Evolutionary conservation across 2,888 invertebrate species (phyloP).

Genomic region (Timema podura): DNA sequence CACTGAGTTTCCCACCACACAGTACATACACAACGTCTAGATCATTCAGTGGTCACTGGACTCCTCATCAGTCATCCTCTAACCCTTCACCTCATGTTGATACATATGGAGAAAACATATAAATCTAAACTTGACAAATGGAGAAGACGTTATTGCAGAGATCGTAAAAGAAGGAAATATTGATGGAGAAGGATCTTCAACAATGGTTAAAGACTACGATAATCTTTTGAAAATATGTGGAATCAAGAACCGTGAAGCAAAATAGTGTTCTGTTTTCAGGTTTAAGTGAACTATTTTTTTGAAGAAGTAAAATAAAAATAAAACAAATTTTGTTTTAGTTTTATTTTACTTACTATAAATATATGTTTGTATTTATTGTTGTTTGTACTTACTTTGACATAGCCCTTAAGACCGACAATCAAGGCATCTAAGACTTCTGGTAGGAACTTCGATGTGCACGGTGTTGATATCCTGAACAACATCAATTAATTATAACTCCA

Average conservation of each 20-base stretch:
- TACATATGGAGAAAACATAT: not conserved
- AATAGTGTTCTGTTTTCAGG: not conserved
- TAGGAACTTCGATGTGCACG: constrained; percentile 4
- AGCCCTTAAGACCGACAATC: not conserved
- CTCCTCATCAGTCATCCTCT: not conserved
- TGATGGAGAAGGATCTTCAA: not conserved
- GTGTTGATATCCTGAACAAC: not conserved
- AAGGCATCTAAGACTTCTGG: constrained; percentile 8
- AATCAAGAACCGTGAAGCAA: not conserved
- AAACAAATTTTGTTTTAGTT: not conserved
- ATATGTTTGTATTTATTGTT: not conserved
- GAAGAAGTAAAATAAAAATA: no score
- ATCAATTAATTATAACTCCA: constrained; percentile 7
- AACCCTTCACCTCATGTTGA: not conserved
- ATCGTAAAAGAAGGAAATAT: no score
- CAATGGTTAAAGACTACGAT: not conserved
- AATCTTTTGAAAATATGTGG: not conserved
- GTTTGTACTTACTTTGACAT: not conserved
- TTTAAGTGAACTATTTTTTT: no score
- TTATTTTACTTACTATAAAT: not conserved
- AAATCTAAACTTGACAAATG: not conserved
- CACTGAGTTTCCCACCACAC: no score
- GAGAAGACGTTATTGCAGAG: not conserved
- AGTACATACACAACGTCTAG: not conserved
- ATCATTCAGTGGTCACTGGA: not conserved